These are phyloP conservation scores for Myoxocephalus aenaeus DNA, from an alignment of 2,797 vertebrate species.

Conservation along the genomic window DNA sequence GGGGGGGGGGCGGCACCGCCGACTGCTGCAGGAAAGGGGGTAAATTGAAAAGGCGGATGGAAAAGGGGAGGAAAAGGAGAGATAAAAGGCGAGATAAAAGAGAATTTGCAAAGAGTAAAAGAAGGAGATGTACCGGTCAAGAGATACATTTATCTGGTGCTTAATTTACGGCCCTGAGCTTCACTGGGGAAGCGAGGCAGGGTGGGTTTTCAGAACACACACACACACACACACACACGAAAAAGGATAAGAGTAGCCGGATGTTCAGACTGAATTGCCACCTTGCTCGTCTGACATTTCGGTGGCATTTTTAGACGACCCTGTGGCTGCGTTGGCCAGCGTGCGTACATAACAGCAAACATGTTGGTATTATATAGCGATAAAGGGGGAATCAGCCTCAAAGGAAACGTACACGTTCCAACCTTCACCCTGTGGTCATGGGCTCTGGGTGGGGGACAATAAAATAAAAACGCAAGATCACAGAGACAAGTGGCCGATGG, in stretches of 20 bases:
- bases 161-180: slow-evolving; percentile 27
- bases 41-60: slow-evolving; percentile 7
- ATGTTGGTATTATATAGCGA: neutral
- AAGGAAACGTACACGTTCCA: neutral
- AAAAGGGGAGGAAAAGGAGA: neutral
- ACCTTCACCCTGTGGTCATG: neutral
- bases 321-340: neutral
- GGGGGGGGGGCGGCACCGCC: neutral
- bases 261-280: neutral
- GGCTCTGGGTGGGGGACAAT: neutral
- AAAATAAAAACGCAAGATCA: neutral
- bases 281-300: neutral
- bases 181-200: neutral
- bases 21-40: neutral
- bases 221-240: neutral
- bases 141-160: neutral
- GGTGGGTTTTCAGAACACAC: too few relatives aligned
- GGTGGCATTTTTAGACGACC: too few relatives aligned
- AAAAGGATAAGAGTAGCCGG: neutral
- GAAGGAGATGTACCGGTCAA: neutral
- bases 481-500: neutral
- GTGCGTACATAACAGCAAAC: neutral
- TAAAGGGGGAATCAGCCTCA: neutral
- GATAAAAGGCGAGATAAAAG: neutral
- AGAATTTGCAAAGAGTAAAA: slow-evolving; percentile 1